Evolutionary conservation across 2,797 vertebrate genomes (phyloP), one percentile per base, ranked within the genome.

Genomic region (Setipinna tenuifilis): DNA sequence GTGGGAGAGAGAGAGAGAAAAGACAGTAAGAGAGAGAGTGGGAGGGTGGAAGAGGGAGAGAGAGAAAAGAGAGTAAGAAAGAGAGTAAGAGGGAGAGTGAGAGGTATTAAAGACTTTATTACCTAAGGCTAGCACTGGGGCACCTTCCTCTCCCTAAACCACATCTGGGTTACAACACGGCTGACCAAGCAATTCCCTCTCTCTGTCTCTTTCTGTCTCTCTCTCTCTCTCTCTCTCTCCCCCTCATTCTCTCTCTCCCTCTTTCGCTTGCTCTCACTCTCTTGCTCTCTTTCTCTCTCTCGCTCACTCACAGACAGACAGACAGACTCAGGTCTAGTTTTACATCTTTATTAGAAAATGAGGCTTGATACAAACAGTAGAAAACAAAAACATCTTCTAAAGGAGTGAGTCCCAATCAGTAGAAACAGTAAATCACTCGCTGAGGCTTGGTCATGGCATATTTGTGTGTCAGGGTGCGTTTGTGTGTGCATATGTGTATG

Each of bases 291-390:
- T 9, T 41, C 35, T 41, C 35, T 41, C 5, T 41, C 35, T 41
- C 35, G 2, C 35, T 41, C 35, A 2, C 62, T 12, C 0, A 35
- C 68, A 68, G 23, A 68, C 62, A 61, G 48, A 65, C 10, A 84
- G 44, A 0, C 83, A 84, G 87, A 84, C 84, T n/a, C 61, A 35
- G 2, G 28, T 75, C 28, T 41, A 19, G 17, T 75, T 75, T 31
- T 35, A 75, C 28, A 35, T 75, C 68, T 75, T 75, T 75, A 75
- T 75, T 35, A 35, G 25, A 75, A 75, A 75, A 19, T 16, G 31
- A 17, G 12, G 11, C 28, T 35, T 75, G 28, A 35, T 17, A 35
- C 68, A 75, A 75, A 75, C 28, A 75, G 68, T 75, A 75, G 68
- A 75, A 75, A 59, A 54, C 50, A 19, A 75, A 71, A 3, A 75